phyloP scores from a whole-genome alignment of 2,888 invertebrate genomes.

The Zygogramma bicolorata region DNA sequence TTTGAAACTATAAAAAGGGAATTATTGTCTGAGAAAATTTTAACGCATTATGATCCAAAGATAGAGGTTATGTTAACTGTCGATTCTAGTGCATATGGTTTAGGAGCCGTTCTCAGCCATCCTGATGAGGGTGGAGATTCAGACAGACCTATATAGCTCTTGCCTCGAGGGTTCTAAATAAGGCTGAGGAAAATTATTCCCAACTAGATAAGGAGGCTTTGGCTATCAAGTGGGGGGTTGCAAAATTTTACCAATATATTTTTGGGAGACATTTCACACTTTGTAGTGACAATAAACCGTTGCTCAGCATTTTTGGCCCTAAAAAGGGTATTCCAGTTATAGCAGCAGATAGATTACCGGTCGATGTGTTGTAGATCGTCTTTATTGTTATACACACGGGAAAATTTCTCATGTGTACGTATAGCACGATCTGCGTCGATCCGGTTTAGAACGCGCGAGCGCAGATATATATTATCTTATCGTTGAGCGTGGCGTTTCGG shows the following conservation, averaged over 20 bases:
- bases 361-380: no score
- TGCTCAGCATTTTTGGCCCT: no score
- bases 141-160: constrained; percentile 1
- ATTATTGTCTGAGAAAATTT: neutral
- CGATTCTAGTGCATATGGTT: neutral
- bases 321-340: neutral
- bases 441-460: no score
- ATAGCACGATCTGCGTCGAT: no score
- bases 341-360: neutral
- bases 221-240: neutral
- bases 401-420: no score
- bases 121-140: neutral
- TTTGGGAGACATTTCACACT: neutral
- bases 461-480: no score
- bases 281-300: no score
- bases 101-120: neutral
- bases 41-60: neutral
- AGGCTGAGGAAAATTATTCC: neutral
- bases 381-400: no score
- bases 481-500: no score
- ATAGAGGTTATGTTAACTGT: neutral
- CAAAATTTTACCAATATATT: neutral
- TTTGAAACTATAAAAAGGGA: neutral
- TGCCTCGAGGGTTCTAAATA: neutral
- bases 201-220: neutral